These are phyloP conservation scores for Microvelia longipes DNA, from an alignment of 1,140 invertebrate genomes.

Conservation along the genomic window DNA sequence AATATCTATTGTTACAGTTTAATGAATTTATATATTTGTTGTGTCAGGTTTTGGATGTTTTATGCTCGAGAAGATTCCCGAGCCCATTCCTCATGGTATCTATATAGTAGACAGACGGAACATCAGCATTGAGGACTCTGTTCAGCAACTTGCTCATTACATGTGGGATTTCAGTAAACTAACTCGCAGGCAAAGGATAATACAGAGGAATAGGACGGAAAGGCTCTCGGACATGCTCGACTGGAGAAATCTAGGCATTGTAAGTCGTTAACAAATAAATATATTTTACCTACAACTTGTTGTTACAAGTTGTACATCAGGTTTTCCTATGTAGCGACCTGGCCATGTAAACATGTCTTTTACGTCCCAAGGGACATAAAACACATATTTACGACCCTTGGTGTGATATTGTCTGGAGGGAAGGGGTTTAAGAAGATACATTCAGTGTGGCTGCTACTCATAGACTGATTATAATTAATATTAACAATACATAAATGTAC, in stretches of 20 bases:
- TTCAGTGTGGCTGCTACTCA: too few species aligned
- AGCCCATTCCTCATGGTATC: constrained; percentile 96
- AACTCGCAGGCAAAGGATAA: constrained; percentile 88
- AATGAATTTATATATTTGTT: too few species aligned
- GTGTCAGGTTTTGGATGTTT: constrained; percentile 94
- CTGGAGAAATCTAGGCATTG: constrained; percentile 93
- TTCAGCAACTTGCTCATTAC: constrained; percentile 82
- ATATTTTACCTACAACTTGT: background rate
- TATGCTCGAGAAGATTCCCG: constrained; percentile 94
- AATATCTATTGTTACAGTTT: too few species aligned
- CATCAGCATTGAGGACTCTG: constrained; percentile 75
- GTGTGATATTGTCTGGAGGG: too few species aligned
- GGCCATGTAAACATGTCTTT: too few species aligned
- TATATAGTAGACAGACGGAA: constrained; percentile 91
- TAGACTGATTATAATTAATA: too few species aligned
- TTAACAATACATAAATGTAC: too few species aligned
- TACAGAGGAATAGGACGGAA: constrained; percentile 94
- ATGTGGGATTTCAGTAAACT: constrained; percentile 91
- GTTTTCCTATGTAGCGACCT: too few species aligned
- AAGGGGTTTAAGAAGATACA: too few species aligned
- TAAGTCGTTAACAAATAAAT: constrained; percentile 35
- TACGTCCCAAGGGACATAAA: too few species aligned
- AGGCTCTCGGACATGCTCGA: constrained; percentile 91
- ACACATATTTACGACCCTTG: too few species aligned
- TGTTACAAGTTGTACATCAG: too few species aligned